A percentile compares a stretch with the other conserved stretches of the same genome.
Conservation (phyloP, 2,888 invertebrate species). For the Aphodius granarius region DNA sequence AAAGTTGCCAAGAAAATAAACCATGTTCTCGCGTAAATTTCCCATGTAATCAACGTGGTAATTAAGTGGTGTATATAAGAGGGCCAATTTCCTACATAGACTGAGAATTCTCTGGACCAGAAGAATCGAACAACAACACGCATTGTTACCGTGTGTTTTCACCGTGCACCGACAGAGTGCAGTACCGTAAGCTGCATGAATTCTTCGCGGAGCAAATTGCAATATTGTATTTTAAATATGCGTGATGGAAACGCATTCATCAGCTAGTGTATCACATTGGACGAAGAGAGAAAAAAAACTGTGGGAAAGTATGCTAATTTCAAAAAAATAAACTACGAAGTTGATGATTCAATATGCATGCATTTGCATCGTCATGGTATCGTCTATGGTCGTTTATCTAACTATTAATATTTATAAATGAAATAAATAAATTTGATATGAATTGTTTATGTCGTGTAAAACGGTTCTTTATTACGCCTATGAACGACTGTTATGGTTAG, state of each 20-base stretch:
- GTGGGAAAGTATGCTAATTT: not conserved
- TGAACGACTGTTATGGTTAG: not conserved
- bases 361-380: not conserved
- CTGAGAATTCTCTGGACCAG: not conserved
- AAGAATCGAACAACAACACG: not conserved
- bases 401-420: not conserved
- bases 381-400: too few relatives aligned
- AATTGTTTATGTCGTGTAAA: not conserved
- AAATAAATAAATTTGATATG: not conserved
- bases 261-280: not conserved
- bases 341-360: not conserved
- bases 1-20: not conserved
- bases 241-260: not conserved
- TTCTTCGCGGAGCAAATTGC: not conserved
- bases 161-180: not conserved
- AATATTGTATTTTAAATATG: not conserved
- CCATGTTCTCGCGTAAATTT: not conserved
- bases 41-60: not conserved
- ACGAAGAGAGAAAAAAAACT: not conserved
- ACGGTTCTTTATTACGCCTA: not conserved
- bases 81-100: not conserved
- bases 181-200: not conserved
- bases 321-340: not conserved
- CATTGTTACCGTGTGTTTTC: not conserved
- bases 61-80: not conserved